Conservation (phyloP, 1,140 invertebrate genomes). For the Lepeophtheirus salmonis region DNA sequence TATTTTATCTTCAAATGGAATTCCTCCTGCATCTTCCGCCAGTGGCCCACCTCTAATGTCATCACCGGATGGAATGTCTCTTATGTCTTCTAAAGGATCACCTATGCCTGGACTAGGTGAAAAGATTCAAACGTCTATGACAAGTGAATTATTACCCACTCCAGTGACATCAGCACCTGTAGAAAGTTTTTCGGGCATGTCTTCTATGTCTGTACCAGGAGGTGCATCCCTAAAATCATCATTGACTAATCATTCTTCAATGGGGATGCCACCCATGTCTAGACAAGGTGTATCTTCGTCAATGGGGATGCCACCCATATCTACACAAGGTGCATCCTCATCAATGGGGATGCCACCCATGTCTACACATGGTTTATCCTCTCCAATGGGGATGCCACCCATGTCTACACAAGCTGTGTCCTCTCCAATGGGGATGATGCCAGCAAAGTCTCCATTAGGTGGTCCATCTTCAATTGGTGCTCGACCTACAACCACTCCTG, state of each 20-base stretch:
- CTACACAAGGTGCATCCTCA: background rate
- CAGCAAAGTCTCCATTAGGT: background rate
- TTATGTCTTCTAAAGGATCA: no score
- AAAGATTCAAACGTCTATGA: no score
- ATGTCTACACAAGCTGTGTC: background rate
- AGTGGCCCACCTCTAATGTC: no score
- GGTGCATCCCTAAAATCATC: no score
- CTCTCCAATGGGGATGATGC: background rate
- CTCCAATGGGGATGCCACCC: background rate
- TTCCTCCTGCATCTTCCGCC: background rate
- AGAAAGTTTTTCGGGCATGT: no score
- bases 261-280: background rate
- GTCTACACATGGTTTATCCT: background rate
- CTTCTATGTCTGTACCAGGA: background rate
- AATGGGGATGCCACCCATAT: background rate
- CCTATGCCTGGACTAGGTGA: no score
- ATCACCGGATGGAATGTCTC: no score
- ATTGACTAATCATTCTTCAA: no score
- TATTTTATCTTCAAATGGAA: background rate
- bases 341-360: background rate
- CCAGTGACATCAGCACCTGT: no score
- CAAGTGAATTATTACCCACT: no score
- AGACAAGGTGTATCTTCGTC: background rate
- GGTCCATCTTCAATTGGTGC: background rate
- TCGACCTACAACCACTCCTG: background rate